A percentile compares a stretch with the other conserved stretches of the same genome.
Evolutionary conservation across 2,888 invertebrate species (phyloP).

Genomic region (Ochropleura leucogaster): DNA sequence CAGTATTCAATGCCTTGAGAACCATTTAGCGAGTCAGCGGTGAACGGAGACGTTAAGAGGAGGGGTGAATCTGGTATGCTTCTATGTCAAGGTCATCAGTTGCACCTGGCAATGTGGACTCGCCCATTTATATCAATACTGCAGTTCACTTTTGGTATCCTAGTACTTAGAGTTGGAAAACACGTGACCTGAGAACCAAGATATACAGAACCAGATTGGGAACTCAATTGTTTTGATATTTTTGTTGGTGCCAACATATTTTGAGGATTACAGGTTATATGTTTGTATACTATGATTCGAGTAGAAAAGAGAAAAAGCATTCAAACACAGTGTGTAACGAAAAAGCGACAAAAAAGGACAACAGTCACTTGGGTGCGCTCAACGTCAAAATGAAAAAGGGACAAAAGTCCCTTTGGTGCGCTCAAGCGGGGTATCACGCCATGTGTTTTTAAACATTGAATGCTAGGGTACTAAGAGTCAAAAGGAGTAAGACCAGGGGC

Average conservation of each 20-base stretch:
- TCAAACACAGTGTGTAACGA: no score
- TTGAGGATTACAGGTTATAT: no score
- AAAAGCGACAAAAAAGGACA: no score
- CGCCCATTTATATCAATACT: background rate
- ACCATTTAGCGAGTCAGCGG: background rate
- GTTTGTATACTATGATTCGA: no score
- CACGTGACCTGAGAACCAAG: background rate
- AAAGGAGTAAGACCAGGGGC: background rate
- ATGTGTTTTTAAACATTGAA: conserved; percentile 3
- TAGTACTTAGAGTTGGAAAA: conserved; percentile 2
- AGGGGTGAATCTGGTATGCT: no score
- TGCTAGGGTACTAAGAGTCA: conserved; percentile 15
- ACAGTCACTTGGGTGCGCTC: no score
- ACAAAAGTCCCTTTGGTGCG: no score
- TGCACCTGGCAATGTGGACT: background rate
- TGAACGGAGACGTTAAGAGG: background rate
- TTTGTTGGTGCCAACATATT: no score
- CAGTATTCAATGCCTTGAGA: background rate
- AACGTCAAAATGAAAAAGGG: no score
- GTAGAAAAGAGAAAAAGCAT: no score
- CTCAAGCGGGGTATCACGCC: background rate
- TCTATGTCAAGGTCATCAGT: background rate
- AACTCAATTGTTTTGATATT: no score
- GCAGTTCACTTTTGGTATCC: background rate
- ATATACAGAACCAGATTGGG: no score